phyloP scores from a whole-genome alignment of 2,888 invertebrate species.

The Melipona bicolor region DNA sequence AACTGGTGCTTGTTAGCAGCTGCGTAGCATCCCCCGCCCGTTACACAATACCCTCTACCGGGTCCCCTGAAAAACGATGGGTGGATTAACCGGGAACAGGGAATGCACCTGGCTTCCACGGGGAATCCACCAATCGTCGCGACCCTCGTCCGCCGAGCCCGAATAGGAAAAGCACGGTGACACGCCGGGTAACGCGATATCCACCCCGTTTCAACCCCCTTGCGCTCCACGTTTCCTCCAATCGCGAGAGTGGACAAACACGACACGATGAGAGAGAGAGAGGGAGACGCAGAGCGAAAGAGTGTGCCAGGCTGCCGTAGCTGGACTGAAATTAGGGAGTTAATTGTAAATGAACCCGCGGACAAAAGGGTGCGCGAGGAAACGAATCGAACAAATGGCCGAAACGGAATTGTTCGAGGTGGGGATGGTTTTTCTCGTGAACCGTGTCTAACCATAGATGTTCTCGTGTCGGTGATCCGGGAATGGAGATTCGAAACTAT shows the following conservation, averaged over 20 bases:
- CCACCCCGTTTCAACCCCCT: slow-evolving; percentile 33
- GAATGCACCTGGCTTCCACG: slow-evolving; percentile 81
- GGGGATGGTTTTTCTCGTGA: slow-evolving; percentile 31
- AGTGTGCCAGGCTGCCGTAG: background rate
- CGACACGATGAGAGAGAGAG: background rate
- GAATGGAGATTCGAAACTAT: background rate
- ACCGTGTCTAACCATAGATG: background rate
- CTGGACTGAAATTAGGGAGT: slow-evolving; percentile 42
- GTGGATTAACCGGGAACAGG: slow-evolving; percentile 80
- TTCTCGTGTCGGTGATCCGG: background rate
- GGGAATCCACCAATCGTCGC: slow-evolving; percentile 76
- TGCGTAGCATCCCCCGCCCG: slow-evolving; percentile 82
- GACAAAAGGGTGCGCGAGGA: slow-evolving; percentile 39
- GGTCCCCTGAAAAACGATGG: slow-evolving; percentile 78
- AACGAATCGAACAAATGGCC: slow-evolving; percentile 41
- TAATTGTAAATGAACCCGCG: slow-evolving; percentile 49
- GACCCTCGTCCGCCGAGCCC: slow-evolving; percentile 46
- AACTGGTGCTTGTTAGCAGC: slow-evolving; percentile 81
- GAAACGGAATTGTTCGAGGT: slow-evolving; percentile 29
- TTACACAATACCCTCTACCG: slow-evolving; percentile 78
- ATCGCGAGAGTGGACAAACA: slow-evolving; percentile 38
- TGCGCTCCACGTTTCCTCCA: slow-evolving; percentile 32
- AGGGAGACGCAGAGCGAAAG: slow-evolving; percentile 1
- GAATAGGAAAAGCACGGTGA: slow-evolving; percentile 58
- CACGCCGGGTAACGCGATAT: slow-evolving; percentile 45